A percentile compares a stretch with the other conserved stretches of the same genome.
Conservation (phyloP, 2,797 vertebrate species). For the Malurus leucopterus region DNA sequence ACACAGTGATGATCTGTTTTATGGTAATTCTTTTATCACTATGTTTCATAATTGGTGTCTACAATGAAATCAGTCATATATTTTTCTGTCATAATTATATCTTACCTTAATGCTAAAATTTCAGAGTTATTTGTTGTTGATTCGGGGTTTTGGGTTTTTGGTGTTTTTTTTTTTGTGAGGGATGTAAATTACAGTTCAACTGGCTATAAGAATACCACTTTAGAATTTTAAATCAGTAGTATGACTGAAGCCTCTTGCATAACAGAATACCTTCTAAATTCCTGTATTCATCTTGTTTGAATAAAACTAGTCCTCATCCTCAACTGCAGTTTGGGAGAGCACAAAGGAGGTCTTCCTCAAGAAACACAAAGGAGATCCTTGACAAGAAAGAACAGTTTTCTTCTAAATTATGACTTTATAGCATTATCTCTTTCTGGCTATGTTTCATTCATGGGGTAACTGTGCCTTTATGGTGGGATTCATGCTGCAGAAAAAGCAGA, state of each 20-base stretch:
- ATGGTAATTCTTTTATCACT: background rate
- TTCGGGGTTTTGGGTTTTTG: background rate
- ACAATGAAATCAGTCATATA: background rate
- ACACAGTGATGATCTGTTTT: background rate
- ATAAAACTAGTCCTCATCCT: background rate
- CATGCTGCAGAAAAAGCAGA: background rate
- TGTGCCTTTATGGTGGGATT: background rate
- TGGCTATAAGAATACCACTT: background rate
- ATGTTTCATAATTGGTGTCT: background rate
- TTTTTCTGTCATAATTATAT: background rate
- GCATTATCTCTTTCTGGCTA: background rate
- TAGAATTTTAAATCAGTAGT: background rate
- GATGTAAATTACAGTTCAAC: background rate
- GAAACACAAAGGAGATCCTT: background rate
- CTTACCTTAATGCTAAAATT: background rate
- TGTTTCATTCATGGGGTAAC: background rate
- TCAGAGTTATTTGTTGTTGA: background rate
- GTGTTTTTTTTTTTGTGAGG: accelerated
- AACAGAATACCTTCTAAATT: background rate
- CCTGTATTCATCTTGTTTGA: background rate
- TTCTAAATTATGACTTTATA: background rate
- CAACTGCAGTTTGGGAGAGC: background rate
- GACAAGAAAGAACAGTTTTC: background rate
- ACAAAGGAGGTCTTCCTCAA: background rate
- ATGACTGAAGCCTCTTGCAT: background rate